Conservation (phyloP, 64 coral and sea anemone genomes). For the Stichodactyla helianthus region DNA sequence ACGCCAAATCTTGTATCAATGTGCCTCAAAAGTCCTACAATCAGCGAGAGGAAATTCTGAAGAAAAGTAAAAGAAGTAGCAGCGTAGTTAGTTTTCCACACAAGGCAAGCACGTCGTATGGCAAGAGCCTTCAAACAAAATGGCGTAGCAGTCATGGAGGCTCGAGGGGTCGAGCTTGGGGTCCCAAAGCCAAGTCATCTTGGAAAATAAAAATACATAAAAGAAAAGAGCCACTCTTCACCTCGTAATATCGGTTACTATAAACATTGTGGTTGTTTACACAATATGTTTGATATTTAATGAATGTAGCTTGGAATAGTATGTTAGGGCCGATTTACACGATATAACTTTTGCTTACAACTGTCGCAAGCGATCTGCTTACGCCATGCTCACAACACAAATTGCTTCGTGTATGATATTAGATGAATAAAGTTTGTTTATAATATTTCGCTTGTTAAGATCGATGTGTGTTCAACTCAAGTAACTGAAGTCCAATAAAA, state of each 20-base stretch:
- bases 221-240: not conserved
- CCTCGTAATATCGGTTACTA: not conserved
- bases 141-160: not conserved
- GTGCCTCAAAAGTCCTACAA: not conserved
- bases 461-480: too few species aligned
- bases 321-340: too few species aligned
- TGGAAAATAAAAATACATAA: not conserved
- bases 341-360: too few species aligned
- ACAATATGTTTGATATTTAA: too few species aligned
- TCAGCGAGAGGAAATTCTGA: not conserved
- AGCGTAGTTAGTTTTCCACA: not conserved
- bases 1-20: not conserved
- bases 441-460: too few species aligned
- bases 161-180: not conserved
- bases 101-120: not conserved
- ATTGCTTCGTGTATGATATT: too few species aligned
- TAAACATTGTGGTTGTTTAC: too few species aligned
- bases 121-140: not conserved
- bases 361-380: too few species aligned
- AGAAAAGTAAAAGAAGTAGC: not conserved
- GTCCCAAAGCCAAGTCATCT: not conserved
- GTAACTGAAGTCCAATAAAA: too few species aligned
- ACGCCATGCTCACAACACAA: too few species aligned
- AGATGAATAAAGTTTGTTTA: too few species aligned
- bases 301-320: too few species aligned